phyloP scores from a whole-genome alignment of 1,140 invertebrate species.

The Leptestheria dahalacensis region DNA sequence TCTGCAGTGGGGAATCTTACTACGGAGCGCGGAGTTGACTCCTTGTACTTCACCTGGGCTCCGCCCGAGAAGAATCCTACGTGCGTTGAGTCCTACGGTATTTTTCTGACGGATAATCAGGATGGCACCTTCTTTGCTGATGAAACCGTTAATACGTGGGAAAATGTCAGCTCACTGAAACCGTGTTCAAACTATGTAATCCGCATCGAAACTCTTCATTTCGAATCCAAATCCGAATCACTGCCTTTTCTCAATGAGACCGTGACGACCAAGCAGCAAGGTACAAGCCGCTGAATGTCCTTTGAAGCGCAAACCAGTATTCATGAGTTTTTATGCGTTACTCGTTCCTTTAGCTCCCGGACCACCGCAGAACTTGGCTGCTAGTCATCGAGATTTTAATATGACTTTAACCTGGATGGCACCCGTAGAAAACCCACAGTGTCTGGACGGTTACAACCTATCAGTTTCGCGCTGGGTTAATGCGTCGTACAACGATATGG shows the following conservation, averaged over 20 bases:
- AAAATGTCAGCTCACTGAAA: too few species aligned
- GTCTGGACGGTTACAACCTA: not conserved
- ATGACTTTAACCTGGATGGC: not conserved
- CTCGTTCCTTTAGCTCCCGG: not conserved
- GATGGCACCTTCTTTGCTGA: too few species aligned
- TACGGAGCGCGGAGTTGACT: not conserved
- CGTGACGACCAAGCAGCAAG: too few species aligned
- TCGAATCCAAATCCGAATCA: too few species aligned
- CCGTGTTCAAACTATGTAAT: too few species aligned
- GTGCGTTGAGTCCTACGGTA: not conserved
- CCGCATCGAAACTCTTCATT: too few species aligned
- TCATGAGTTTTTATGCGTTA: not conserved
- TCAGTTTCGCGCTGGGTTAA: too few species aligned
- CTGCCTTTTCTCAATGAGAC: too few species aligned
- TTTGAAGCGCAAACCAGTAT: not conserved
- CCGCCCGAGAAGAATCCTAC: not conserved
- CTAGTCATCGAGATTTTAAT: not conserved
- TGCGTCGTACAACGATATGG: too few species aligned
- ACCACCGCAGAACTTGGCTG: not conserved
- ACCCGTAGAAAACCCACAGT: not conserved
- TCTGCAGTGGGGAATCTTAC: not conserved
- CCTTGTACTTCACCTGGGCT: not conserved
- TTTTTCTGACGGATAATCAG: not conserved
- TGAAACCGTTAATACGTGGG: too few species aligned
- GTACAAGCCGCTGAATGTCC: too few species aligned